Evolutionary conservation across 1,140 invertebrate genomes (phyloP), one percentile per base, ranked within the genome.

Genomic region (Bombus picipes): DNA sequence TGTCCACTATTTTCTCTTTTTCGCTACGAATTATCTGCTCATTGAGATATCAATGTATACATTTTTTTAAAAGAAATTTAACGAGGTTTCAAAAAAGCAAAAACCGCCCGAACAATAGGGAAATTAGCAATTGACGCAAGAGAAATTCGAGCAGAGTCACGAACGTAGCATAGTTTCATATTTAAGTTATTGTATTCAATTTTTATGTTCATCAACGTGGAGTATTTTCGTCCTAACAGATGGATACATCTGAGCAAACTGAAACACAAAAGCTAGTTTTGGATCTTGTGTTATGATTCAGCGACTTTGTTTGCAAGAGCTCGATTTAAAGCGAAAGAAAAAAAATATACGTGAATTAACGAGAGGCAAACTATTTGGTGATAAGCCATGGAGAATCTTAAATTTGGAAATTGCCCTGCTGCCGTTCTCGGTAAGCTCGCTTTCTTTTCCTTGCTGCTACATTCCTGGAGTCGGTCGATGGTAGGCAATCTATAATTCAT

Each of bases 401-500:
- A 57, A 75, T 25, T 75, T n/a, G 12, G 32, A 75, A 25, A 57
- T 28, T 57, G 5, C 32, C 32, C 39, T 65, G 39, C 10, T 39
- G 57, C 39, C 15, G 39, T 78, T 62, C n/a, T 34, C 6, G 9
- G 3, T 34, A 18, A 18, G 10, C 22, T 53, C 13, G 10, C 4
- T 32, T 8, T 53, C 12, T 12, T 47, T 41, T 13, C 6, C 47
- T 37, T 47, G 47, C 15, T 47, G 47, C 15, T 47, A 47, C 15
- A 47, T 18, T 12, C 47, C 47, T 18, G 15, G 47, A 47, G 47
- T 47, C 5, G 15, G 47, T 15, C 34, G 47, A 76, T 59, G 32
- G 18, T 62, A 77, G 37, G 28, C 37, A 62, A 62, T 77, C 47
- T 76, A 22, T 59, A 77, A 77, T 15, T 62, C 37, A 62, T 28